Evolutionary conservation across 2,888 invertebrate species (phyloP).

Genomic region (Limulus polyphemus): DNA sequence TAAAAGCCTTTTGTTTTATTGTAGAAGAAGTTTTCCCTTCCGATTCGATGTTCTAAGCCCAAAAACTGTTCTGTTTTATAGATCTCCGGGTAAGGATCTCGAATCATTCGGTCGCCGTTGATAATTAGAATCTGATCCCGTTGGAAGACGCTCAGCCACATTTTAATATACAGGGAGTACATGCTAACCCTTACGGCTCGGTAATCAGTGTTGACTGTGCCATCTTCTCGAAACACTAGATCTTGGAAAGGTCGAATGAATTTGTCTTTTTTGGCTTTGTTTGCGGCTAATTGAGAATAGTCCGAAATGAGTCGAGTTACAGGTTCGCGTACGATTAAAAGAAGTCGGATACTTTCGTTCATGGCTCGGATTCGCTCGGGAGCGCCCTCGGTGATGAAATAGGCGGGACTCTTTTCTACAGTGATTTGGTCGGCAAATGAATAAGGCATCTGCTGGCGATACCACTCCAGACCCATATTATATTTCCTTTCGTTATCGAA

Average conservation of each 20-base stretch:
- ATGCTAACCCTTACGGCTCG: conserved; percentile 54
- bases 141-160: conserved; percentile 86
- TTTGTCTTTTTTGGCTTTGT: conserved; percentile 28
- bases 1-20: conserved; percentile 95
- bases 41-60: conserved; percentile 55
- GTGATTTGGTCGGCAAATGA: conserved; percentile 84
- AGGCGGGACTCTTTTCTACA: conserved; percentile 94
- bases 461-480: conserved; percentile 85
- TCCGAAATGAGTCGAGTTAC: conserved; percentile 92
- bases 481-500: conserved; percentile 79
- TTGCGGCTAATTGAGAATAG: conserved; percentile 77
- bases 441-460: conserved; percentile 83
- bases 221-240: conserved; percentile 24
- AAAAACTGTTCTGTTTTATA: conserved; percentile 76
- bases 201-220: conserved; percentile 38
- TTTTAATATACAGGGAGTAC: conserved; percentile 76
- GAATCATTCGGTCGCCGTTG: conserved; percentile 81
- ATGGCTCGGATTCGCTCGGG: conserved; percentile 86
- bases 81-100: conserved; percentile 76
- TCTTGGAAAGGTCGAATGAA: conserved; percentile 16
- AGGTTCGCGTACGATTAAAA: conserved; percentile 89
- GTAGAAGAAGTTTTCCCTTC: conserved; percentile 83
- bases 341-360: conserved; percentile 80
- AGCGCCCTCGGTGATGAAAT: conserved; percentile 92
- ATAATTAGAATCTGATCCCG: conserved; percentile 84